These are phyloP conservation scores for Asarcornis scutulata DNA, from an alignment of 2,113 vertebrate genomes.

Conservation along the genomic window DNA sequence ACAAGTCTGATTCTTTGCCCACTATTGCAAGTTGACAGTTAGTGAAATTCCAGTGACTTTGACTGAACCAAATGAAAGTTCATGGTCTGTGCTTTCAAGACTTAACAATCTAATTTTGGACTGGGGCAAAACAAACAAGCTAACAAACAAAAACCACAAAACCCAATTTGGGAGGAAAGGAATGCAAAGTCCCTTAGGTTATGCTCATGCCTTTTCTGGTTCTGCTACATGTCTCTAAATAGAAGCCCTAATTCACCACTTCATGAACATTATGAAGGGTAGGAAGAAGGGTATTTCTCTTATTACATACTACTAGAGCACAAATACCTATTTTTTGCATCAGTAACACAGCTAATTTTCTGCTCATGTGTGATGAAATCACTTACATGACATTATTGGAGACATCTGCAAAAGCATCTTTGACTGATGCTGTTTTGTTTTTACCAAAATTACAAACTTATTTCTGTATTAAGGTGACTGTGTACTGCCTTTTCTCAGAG, in stretches of 20 bases:
- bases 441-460: neutral
- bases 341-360: neutral
- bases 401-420: slow-evolving; percentile 18
- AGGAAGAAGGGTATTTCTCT: neutral
- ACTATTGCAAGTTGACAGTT: neutral
- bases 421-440: neutral
- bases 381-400: neutral
- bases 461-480: neutral
- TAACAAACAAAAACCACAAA: slow-evolving; percentile 3
- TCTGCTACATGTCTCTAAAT: neutral
- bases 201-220: neutral
- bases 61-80: slow-evolving; percentile 44
- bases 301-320: neutral
- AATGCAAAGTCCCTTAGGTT: slow-evolving; percentile 48
- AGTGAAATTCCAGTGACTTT: slow-evolving; percentile 26
- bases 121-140: neutral
- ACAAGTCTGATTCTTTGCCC: neutral
- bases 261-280: neutral
- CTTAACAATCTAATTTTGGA: slow-evolving; percentile 44
- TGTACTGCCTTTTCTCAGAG: neutral
- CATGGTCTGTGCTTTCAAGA: slow-evolving; percentile 53
- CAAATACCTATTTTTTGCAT: neutral
- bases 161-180: slow-evolving; percentile 39
- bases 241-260: slow-evolving; percentile 16
- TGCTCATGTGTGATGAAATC: neutral